Evolutionary conservation across 2,113 vertebrate species (phyloP), one percentile per base, ranked within the genome.

Genomic region (Halichoeres trimaculatus): DNA sequence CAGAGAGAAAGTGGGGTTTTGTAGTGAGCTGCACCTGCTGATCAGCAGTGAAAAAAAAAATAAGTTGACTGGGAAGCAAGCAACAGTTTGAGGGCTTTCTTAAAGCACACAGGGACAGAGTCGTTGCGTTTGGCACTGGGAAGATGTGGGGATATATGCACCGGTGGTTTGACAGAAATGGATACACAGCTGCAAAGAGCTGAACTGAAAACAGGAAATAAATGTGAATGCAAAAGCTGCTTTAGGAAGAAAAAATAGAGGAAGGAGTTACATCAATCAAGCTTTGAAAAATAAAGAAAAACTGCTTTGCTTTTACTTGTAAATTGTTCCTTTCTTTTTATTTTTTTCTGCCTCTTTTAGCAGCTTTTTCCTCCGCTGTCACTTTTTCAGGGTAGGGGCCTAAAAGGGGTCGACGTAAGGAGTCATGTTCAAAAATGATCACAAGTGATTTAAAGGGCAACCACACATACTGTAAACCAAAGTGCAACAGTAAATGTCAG

Each of bases 201-300:
- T 89, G 91, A 93, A 93, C 79, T 88, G 91, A 93, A 94, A 94
- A 93, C 93, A 90, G 91, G 89, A 93, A 92, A 89, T 70, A 83
- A 90, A 86, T 72, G 67, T 69, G 77, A 85, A 70, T 65, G 63
- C 63, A 76, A 81, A 92, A 76, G 63, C 53, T 63, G 38, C 64
- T 74, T 40, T 45, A 75, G 51, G 65, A 67, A 72, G 75, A 71
- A 62, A 63, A 78, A 74, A 74, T 53, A 30, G 30, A 30, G 30
- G 30, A 6, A 30, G 30, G 6, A 6, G 30, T 30, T 30, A 6
- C 6, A 30, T 30, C 47, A 40, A 50, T 56, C 47, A 41, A 64
- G 23, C 8, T 17, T 8, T 45, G 17, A 45, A 19, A 17, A 17
- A 45, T 45, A 8, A 8, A 45, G 7, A 17, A 45, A 17, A 45